Evolutionary conservation across 2,113 vertebrate genomes (phyloP).

Genomic region (Sylvilagus bachmani): DNA sequence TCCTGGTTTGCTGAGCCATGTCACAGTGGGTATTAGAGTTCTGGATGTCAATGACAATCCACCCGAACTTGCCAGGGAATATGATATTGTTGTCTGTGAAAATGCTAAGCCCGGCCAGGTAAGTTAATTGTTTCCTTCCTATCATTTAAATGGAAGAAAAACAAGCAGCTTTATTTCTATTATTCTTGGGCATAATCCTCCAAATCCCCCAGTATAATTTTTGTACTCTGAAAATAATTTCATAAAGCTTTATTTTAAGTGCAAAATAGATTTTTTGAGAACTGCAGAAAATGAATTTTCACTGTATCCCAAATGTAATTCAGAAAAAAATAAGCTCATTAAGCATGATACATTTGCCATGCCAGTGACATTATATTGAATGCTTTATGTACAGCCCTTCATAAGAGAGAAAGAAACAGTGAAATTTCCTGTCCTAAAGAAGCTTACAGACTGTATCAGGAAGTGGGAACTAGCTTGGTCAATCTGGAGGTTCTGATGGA

Average conservation of each 20-base stretch:
- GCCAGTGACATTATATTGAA: background rate
- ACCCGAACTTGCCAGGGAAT: constrained; percentile 92
- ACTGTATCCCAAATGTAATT: constrained; percentile 10
- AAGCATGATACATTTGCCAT: background rate
- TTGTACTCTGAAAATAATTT: constrained; percentile 49
- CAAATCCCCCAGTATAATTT: background rate
- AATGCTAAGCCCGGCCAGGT: constrained; percentile 96
- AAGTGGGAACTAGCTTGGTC: accelerated
- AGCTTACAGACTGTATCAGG: background rate
- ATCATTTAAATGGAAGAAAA: constrained; percentile 46
- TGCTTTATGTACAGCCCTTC: background rate
- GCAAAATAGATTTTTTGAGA: background rate
- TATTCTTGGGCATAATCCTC: constrained; percentile 26
- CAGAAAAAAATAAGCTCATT: background rate
- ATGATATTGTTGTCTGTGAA: constrained; percentile 96
- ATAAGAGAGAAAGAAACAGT: background rate
- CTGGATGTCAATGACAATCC: constrained; percentile 98
- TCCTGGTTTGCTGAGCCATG: constrained; percentile 92
- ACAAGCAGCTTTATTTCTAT: constrained; percentile 64
- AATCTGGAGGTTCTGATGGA: background rate
- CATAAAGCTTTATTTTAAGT: constrained; percentile 54
- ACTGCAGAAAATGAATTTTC: background rate
- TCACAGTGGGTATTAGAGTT: constrained; percentile 94
- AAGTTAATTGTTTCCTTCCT: constrained; percentile 79
- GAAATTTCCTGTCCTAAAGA: background rate